These are phyloP conservation scores for Polymixis lichenea DNA, from an alignment of 2,888 invertebrate species.

Conservation along the genomic window DNA sequence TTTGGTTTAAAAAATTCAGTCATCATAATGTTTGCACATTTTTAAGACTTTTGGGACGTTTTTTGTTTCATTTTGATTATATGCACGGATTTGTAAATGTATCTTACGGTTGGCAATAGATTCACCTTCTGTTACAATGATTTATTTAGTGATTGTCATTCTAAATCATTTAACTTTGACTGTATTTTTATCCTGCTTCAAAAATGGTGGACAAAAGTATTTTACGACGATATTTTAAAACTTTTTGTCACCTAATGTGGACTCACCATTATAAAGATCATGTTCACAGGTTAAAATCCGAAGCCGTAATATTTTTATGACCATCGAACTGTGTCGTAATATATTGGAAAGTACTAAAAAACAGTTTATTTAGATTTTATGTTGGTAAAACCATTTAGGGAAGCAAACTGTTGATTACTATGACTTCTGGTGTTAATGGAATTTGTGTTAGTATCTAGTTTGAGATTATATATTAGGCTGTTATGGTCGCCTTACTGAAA, in stretches of 20 bases:
- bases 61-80: background rate
- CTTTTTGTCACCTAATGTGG: slow-evolving; percentile 1
- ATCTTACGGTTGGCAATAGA: background rate
- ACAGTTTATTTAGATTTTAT: slow-evolving; percentile 50
- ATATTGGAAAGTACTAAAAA: slow-evolving; percentile 40
- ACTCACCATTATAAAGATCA: slow-evolving; percentile 18
- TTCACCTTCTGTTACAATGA: background rate
- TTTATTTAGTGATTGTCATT: background rate
- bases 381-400: slow-evolving; percentile 8
- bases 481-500: background rate
- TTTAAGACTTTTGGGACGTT: background rate
- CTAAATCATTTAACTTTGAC: background rate
- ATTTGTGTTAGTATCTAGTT: slow-evolving; percentile 6
- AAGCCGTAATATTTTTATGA: slow-evolving; percentile 45
- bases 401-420: slow-evolving; percentile 28
- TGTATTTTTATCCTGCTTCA: background rate
- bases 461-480: background rate
- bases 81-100: background rate
- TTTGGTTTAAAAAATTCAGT: background rate
- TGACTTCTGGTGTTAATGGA: slow-evolving; percentile 27
- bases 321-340: slow-evolving; percentile 26
- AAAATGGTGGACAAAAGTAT: background rate
- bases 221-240: background rate
- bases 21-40: background rate
- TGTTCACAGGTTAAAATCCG: slow-evolving; percentile 29